Conservation (phyloP, 1,140 invertebrate genomes). For the Aricia agestis region DNA sequence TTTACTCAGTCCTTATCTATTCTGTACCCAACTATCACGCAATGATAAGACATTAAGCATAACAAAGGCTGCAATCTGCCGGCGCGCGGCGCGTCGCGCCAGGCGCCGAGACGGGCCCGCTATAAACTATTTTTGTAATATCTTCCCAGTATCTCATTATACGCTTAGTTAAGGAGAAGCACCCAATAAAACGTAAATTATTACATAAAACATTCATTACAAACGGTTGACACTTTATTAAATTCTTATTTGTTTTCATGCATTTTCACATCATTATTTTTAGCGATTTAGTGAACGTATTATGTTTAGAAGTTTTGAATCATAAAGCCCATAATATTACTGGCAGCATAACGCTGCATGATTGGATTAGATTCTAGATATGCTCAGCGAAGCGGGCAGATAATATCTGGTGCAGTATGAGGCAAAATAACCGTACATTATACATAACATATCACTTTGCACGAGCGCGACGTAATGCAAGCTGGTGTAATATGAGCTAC, state of each 20-base stretch:
- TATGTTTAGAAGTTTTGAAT: too few relatives aligned
- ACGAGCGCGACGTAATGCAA: too few relatives aligned
- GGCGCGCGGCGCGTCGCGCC: constrained; percentile 21
- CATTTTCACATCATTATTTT: too few relatives aligned
- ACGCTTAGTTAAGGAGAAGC: constrained; percentile 40
- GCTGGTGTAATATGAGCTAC: too few relatives aligned
- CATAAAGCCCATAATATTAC: not conserved
- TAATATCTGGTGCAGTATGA: not conserved
- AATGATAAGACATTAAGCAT: not conserved
- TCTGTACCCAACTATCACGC: not conserved
- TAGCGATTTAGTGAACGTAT: too few relatives aligned
- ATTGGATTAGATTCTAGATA: constrained; percentile 1
- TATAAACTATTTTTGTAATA: constrained; percentile 59
- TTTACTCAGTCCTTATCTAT: not conserved
- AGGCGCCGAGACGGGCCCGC: constrained; percentile 31
- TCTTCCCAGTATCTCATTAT: constrained; percentile 53
- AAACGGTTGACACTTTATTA: not conserved
- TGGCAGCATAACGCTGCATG: not conserved
- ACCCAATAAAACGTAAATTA: constrained; percentile 29
- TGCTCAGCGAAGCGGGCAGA: not conserved
- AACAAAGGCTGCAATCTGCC: constrained; percentile 33
- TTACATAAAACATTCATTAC: constrained; percentile 6
- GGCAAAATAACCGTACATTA: not conserved
- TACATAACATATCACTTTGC: too few relatives aligned
- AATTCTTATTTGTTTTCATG: not conserved